phyloP scores from a whole-genome alignment of 35 echinoderm and acorn worm genomes.

The Lytechinus variegatus region DNA sequence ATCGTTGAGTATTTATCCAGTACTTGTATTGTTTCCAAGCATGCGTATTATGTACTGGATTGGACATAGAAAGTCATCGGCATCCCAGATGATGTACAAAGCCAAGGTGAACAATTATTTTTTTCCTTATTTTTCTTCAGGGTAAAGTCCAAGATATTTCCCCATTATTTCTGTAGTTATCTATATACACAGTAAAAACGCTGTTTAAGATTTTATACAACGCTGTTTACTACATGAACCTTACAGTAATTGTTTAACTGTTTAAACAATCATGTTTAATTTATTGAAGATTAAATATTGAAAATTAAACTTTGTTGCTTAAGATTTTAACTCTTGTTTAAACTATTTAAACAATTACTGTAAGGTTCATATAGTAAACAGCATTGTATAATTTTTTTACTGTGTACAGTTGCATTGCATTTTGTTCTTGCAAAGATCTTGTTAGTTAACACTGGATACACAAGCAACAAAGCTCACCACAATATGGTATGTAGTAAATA shows the following conservation, averaged over 20 bases:
- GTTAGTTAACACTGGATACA: no score
- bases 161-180: neutral
- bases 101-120: neutral
- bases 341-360: no score
- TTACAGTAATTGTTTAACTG: neutral
- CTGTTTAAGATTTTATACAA: neutral
- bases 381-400: no score
- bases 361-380: no score
- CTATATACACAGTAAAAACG: neutral
- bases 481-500: no score
- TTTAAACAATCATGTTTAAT: no score
- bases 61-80: neutral
- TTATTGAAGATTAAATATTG: no score
- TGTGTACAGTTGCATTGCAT: no score
- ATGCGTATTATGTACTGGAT: neutral
- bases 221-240: neutral
- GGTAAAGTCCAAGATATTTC: neutral
- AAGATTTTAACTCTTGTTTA: no score
- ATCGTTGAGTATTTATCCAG: neutral
- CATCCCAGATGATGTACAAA: neutral
- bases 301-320: no score
- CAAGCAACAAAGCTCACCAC: no score
- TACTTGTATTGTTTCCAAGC: neutral
- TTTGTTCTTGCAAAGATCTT: no score
- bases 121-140: neutral